Conservation (phyloP, 2,113 vertebrate genomes). For the Megaleporinus macrocephalus region DNA sequence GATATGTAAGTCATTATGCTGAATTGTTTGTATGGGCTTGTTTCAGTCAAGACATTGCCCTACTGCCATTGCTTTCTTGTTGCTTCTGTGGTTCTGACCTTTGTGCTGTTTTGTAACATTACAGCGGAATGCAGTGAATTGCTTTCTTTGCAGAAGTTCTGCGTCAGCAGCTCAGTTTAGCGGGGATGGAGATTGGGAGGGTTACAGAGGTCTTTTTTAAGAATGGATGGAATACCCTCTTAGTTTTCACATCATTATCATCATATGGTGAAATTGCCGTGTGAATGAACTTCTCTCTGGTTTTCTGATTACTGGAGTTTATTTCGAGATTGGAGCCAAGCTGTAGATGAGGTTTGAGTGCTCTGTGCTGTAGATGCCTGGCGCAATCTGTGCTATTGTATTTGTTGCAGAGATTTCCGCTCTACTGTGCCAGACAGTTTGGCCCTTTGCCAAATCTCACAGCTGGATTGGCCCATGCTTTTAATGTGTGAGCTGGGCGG, state of each 20-base stretch:
- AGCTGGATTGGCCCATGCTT: constrained; percentile 66
- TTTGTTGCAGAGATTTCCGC: constrained; percentile 47
- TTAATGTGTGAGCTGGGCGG: constrained; percentile 43
- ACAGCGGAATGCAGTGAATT: not conserved
- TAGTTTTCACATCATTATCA: not conserved
- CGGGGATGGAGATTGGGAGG: not conserved
- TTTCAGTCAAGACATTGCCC: constrained; percentile 26
- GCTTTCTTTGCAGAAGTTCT: not conserved
- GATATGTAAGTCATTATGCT: not conserved
- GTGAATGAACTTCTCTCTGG: not conserved
- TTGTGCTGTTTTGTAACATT: not conserved
- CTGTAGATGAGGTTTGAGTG: not conserved
- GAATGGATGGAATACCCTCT: not conserved
- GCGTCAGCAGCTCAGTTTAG: not conserved
- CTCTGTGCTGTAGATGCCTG: not conserved
- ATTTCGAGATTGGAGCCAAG: not conserved
- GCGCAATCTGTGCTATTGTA: constrained; percentile 38
- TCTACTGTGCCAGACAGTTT: constrained; percentile 54
- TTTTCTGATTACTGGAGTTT: not conserved
- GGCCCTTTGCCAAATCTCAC: constrained; percentile 69
- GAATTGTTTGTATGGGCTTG: not conserved
- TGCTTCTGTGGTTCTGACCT: not conserved
- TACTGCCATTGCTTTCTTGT: not conserved
- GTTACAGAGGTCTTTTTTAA: not conserved
- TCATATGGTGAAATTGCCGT: not conserved